Percentiles rank a stretch among this genome's conserved stretches.
phyloP scores from a whole-genome alignment of 2,888 invertebrate genomes.

The Pycnomerus fuliginosus region DNA sequence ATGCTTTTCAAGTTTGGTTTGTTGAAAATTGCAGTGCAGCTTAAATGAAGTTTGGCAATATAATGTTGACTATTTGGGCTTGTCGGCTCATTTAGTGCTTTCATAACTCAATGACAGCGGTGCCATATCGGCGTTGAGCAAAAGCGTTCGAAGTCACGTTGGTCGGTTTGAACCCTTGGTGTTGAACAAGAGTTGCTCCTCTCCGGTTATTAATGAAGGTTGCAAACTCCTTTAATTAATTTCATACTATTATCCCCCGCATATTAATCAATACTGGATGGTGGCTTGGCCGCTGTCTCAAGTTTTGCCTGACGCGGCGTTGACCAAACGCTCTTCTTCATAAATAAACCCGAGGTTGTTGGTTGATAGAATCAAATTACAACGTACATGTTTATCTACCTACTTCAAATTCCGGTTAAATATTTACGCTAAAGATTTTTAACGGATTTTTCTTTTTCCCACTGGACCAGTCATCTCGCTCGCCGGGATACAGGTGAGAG shows the following conservation, averaged over 20 bases:
- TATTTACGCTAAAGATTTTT: slow-evolving; percentile 13
- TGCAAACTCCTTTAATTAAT: slow-evolving; percentile 55
- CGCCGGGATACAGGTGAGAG: slow-evolving; percentile 25
- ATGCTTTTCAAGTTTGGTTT: too few relatives aligned
- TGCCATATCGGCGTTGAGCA: slow-evolving; percentile 15
- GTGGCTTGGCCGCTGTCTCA: slow-evolving; percentile 28
- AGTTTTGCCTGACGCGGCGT: slow-evolving; percentile 17
- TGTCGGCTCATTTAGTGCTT: slow-evolving; percentile 15
- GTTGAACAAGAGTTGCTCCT: slow-evolving; percentile 46
- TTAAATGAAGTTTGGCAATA: too few relatives aligned
- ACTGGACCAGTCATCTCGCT: slow-evolving; percentile 23
- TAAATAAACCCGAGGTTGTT: slow-evolving; percentile 8
- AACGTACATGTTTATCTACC: slow-evolving; percentile 5
- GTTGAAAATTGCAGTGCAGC: too few relatives aligned
- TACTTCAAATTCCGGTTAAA: slow-evolving; percentile 9
- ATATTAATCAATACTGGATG: slow-evolving; percentile 52
- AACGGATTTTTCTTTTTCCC: slow-evolving; percentile 21
- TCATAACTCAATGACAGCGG: slow-evolving; percentile 17
- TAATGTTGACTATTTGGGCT: too few relatives aligned
- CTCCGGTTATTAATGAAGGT: slow-evolving; percentile 53
- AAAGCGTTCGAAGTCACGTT: slow-evolving; percentile 18
- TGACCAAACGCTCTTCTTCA: slow-evolving; percentile 19
- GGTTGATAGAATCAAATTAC: slow-evolving; percentile 10
- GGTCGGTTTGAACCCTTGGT: slow-evolving; percentile 23
- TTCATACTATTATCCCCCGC: slow-evolving; percentile 52